phyloP scores from a whole-genome alignment of 2,888 invertebrate genomes.

The Galerucella nymphaeae region DNA sequence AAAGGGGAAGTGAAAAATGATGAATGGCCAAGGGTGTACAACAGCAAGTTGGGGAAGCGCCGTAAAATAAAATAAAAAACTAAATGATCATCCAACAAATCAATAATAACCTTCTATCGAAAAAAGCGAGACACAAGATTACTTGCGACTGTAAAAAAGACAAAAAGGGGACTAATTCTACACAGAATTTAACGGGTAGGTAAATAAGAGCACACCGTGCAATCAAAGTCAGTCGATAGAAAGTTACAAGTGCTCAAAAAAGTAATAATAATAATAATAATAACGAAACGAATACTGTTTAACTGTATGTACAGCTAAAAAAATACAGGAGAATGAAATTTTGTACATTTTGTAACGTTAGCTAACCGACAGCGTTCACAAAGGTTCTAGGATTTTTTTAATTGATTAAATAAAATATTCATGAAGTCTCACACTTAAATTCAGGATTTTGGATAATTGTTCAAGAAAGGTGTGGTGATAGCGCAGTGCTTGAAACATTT shows the following conservation, averaged over 20 bases:
- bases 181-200: slow-evolving; percentile 48
- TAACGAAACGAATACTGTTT: slow-evolving; percentile 42
- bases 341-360: background rate
- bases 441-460: too few relatives aligned
- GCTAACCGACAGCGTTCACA: background rate
- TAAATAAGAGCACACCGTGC: slow-evolving; percentile 53
- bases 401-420: background rate
- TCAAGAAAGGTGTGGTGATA: too few relatives aligned
- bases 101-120: slow-evolving; percentile 62
- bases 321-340: slow-evolving; percentile 36
- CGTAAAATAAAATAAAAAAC: slow-evolving; percentile 39
- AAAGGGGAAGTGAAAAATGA: slow-evolving; percentile 33
- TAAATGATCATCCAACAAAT: slow-evolving; percentile 56
- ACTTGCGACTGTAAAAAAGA: slow-evolving; percentile 51
- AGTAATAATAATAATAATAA: slow-evolving; percentile 45
- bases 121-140: slow-evolving; percentile 55
- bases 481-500: too few relatives aligned
- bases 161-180: slow-evolving; percentile 53
- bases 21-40: slow-evolving; percentile 41
- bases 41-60: slow-evolving; percentile 28
- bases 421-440: too few relatives aligned
- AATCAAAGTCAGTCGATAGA: slow-evolving; percentile 57
- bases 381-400: background rate
- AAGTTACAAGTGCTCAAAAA: slow-evolving; percentile 60
- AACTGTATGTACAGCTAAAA: slow-evolving; percentile 55